phyloP scores from a whole-genome alignment of 2,113 vertebrate species.

The Engystomops pustulosus region DNA sequence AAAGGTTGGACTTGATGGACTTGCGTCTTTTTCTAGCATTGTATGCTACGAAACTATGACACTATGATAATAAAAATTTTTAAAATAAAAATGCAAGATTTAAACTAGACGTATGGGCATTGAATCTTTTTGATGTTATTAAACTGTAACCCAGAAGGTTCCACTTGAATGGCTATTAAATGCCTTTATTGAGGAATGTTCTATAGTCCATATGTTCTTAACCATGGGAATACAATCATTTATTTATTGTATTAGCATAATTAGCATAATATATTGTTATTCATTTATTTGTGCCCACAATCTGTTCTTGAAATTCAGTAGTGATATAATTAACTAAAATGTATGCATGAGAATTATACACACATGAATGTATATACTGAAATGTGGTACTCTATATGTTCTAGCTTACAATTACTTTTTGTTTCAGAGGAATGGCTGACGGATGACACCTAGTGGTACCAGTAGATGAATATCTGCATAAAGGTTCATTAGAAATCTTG shows the following conservation, averaged over 20 bases:
- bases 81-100: too few species aligned
- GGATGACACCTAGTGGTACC: slow-evolving; percentile 49
- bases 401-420: background rate
- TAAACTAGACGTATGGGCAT: too few species aligned
- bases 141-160: too few species aligned
- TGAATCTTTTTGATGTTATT: too few species aligned
- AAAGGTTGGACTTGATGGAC: too few species aligned
- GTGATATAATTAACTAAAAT: background rate
- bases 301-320: background rate
- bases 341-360: background rate
- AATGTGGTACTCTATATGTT: background rate
- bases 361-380: background rate
- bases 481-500: background rate
- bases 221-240: too few species aligned
- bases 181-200: background rate
- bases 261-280: background rate
- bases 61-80: too few species aligned
- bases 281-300: too few species aligned
- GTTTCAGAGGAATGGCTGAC: slow-evolving; percentile 7
- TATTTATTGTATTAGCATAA: background rate
- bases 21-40: too few species aligned
- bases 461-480: background rate
- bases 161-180: too few species aligned
- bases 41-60: too few species aligned
- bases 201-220: background rate